Evolutionary conservation across 2,888 invertebrate genomes (phyloP).

Genomic region (Sinodicranocentrus sp.): DNA sequence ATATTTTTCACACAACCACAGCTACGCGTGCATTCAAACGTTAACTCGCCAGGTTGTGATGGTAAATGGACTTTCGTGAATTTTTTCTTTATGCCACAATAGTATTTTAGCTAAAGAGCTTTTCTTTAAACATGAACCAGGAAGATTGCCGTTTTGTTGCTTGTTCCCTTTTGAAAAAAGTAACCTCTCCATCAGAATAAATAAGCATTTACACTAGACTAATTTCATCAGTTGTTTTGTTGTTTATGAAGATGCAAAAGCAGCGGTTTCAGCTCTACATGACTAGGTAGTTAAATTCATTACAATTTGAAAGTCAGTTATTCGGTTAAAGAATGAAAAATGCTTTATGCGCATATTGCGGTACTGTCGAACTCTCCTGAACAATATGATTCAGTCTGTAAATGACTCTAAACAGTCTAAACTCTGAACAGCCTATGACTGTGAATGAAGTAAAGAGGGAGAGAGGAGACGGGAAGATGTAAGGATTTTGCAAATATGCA

Average conservation of each 20-base stretch:
- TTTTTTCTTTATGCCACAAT: no score
- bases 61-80: no score
- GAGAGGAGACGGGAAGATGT: no score
- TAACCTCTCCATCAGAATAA: neutral
- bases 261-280: neutral
- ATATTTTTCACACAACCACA: no score
- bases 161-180: neutral
- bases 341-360: neutral
- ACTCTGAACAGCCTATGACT: no score
- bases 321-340: slow-evolving; percentile 22
- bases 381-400: no score
- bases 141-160: neutral
- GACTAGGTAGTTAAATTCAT: slow-evolving; percentile 4
- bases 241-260: neutral
- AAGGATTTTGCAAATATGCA: no score
- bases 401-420: no score
- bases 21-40: slow-evolving; percentile 6
- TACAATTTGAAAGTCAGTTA: slow-evolving; percentile 41
- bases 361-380: neutral
- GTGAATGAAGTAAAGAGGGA: slow-evolving; percentile 12
- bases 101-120: neutral
- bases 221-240: slow-evolving; percentile 6
- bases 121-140: slow-evolving; percentile 7
- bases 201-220: neutral
- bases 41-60: neutral